Evolutionary conservation across 1,140 invertebrate species (phyloP), one percentile per base, ranked within the genome.

Genomic region (Megalonaias nervosa): DNA sequence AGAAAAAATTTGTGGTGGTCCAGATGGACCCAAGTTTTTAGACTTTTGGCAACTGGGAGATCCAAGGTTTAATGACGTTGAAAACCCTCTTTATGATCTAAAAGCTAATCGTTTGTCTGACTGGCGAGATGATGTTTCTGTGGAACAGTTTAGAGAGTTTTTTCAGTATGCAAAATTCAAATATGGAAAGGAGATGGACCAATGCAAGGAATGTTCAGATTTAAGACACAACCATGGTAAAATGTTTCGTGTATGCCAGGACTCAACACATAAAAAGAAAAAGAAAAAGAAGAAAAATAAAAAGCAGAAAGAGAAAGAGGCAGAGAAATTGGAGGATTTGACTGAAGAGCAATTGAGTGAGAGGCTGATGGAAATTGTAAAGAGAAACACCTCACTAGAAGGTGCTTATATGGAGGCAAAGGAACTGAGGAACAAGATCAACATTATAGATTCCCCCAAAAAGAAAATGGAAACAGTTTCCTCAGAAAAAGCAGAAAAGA

Each of bases 111-210:
- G 48, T 58, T 59, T 71, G 0, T 67, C 71, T 55, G 84, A 85
- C 75, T 87, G 85, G 85, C 61, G 84, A 55, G 68, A 82, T n/a
- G 61, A 69, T 13, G 74, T 85, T 13, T 67, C 78, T 15, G 66
- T 76, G 15, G 82, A 85, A 60, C 72, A 81, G 59, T 87, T 84
- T 67, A 71, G 80, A 59, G 84, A 83, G 59, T 87, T 85, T 84
- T 64, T 82, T 66, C 77, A 81, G 77, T 85, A 77, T 75, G 70
- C 79, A 15, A 79, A 76, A 57, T 74, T 72, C 26, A 77, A 69
- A 72, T 82, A 84, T 79, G 84, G 80, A 1, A 66, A 48, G 2
- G 74, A 74, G 15, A 70, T 73, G 15, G 77, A 87, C 31, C 75
- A 82, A 67, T 87, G 85, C 61, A 68, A 59, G 17, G 82, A 80